A percentile compares a stretch with the other conserved stretches of the same genome.
These are phyloP conservation scores for Drosophila baimaii DNA, from an alignment of 1,140 invertebrate genomes.

Conservation along the genomic window DNA sequence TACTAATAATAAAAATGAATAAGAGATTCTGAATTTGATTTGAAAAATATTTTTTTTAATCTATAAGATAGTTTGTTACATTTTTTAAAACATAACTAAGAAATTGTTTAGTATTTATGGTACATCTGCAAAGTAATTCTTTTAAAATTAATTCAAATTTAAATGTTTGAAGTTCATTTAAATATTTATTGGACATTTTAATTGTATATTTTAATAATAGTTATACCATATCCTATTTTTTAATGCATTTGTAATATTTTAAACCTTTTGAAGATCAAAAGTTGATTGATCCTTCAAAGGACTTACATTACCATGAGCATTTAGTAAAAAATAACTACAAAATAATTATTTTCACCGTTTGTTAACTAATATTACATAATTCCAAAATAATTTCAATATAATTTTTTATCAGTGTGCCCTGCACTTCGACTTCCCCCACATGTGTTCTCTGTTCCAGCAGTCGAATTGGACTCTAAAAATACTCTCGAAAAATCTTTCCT, in stretches of 20 bases:
- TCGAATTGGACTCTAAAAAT: conserved; percentile 65
- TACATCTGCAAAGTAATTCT: no score
- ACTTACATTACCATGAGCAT: no score
- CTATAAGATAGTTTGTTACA: neutral
- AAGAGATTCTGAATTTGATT: neutral
- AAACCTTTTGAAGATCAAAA: no score
- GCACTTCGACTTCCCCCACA: conserved; percentile 46
- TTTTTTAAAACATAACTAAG: no score
- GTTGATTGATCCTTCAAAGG: neutral
- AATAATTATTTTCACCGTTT: no score
- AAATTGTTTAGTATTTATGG: no score
- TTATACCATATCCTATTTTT: no score
- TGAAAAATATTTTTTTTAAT: no score
- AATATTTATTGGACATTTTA: neutral
- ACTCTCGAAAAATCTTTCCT: conserved; percentile 32
- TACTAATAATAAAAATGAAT: neutral
- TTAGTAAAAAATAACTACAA: no score
- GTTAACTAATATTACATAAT: neutral
- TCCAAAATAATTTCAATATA: neutral
- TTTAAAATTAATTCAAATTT: no score
- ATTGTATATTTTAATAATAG: no score
- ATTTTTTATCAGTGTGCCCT: conserved; percentile 23
- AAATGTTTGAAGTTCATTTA: neutral
- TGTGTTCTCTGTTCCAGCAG: conserved; percentile 48
- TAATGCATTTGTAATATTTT: no score